Percentiles rank a stretch among this genome's conserved stretches.
These are phyloP conservation scores for Diogma glabrata DNA, from an alignment of 2,888 invertebrate species.

Conservation along the genomic window DNA sequence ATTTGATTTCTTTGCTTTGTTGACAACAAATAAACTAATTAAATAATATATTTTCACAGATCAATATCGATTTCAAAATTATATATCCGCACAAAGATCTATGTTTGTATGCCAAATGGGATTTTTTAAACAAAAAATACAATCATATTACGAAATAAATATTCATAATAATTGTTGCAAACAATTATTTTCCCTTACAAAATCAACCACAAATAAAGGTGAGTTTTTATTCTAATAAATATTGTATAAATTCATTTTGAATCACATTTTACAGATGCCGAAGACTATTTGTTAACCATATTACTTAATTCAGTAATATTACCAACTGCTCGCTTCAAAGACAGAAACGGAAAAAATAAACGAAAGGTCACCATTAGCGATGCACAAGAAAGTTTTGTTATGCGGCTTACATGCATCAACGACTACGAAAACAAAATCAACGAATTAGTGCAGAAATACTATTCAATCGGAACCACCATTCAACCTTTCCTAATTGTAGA, in stretches of 20 bases:
- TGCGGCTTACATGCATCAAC: slow-evolving; percentile 1
- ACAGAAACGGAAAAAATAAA: background rate
- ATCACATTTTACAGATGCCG: background rate
- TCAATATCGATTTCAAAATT: background rate
- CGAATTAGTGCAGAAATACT: slow-evolving; percentile 3
- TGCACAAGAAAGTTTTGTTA: background rate
- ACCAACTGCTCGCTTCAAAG: background rate
- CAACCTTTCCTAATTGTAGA: slow-evolving; percentile 1
- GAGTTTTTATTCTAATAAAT: too few relatives aligned
- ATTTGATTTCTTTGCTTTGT: too few relatives aligned
- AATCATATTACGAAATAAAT: background rate
- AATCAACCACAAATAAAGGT: too few relatives aligned
- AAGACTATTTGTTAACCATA: background rate
- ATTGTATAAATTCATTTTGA: too few relatives aligned
- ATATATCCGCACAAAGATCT: background rate
- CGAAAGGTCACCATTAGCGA: background rate
- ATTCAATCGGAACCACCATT: background rate
- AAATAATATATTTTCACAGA: too few relatives aligned
- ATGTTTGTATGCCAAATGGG: background rate
- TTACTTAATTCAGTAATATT: background rate
- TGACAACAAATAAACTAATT: too few relatives aligned
- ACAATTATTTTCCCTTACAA: too few relatives aligned
- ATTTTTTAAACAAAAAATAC: background rate
- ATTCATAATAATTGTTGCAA: background rate
- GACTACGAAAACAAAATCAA: background rate